These are phyloP conservation scores for Acrocephalus arundinaceus DNA, from an alignment of 2,113 vertebrate species.

Conservation along the genomic window DNA sequence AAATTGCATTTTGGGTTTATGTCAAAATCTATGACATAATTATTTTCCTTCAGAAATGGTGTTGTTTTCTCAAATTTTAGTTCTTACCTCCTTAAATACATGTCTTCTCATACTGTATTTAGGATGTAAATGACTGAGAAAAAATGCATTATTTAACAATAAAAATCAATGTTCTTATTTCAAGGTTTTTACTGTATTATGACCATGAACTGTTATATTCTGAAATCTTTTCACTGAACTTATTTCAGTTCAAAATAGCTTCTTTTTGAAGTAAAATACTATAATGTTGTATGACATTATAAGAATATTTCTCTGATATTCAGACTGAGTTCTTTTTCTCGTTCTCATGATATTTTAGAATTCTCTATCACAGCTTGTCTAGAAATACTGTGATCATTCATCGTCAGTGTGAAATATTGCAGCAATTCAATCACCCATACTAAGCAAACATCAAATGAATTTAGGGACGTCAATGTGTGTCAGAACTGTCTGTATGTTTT, in stretches of 20 bases:
- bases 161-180: not conserved
- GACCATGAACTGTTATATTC: not conserved
- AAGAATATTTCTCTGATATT: not conserved
- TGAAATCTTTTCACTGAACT: not conserved
- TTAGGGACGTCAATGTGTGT: not conserved
- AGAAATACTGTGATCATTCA: not conserved
- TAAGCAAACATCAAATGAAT: not conserved
- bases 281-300: not conserved
- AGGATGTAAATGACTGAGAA: not conserved
- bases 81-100: not conserved
- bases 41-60: not conserved
- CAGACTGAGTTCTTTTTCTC: not conserved
- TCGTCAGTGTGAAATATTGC: not conserved
- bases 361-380: not conserved
- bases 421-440: not conserved
- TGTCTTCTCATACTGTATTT: not conserved
- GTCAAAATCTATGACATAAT: not conserved
- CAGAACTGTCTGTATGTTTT: not conserved
- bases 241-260: not conserved
- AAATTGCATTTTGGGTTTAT: not conserved
- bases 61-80: not conserved
- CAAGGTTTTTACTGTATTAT: not conserved
- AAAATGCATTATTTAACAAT: not conserved
- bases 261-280: not conserved
- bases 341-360: not conserved